Base-by-base conservation (phyloP, 1,140 invertebrate genomes). In the Brachionus plicatilis region DNA sequence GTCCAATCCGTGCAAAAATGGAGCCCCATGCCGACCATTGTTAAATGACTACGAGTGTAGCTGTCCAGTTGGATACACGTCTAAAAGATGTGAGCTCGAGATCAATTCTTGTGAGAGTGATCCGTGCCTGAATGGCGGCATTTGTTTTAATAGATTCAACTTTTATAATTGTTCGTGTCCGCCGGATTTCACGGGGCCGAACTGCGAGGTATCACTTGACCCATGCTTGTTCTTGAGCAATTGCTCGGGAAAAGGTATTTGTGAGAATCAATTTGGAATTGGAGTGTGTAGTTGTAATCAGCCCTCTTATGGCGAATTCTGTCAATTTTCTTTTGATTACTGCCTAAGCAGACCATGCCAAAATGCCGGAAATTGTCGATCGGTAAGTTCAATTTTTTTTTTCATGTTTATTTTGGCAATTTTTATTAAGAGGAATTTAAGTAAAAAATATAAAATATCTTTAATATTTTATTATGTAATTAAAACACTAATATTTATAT, bases 361-460 rank as follows among this genome's bases (percentile, higher is more conserved):
- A 83, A 97, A 98, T 89, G 95, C 95, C 45, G 96, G 95, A 85
- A 95, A 94, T 84, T 98, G 96, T 90, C 94, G 94, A 75, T 78
- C 87, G 3, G 68, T 72, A 72, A 41, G 37, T 72, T 41, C 12
- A 60, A 60, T 8, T 60, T 60, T 60, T 60, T 60, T 20, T 20
- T n/a, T 20, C 17, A 24, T 9, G 2, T 60, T 60, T 8, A 20
- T 37, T 37, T 37, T 4, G 6, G 33, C 6, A 37, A 37, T 37
- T 37, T 37, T 37, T 37, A 37, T 37, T 37, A 37, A 37, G 7
- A 37, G 33, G 2, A 37, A 37, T 37, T 37, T 37, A 37, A n/a
- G n/a, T n/a, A n/a, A n/a, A n/a, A n/a, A n/a, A n/a, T n/a, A n/a
- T n/a, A n/a, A n/a, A n/a, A n/a, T n/a, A n/a, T n/a, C n/a, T n/a